Conservation (phyloP, 2,113 vertebrate species). For the Phycodurus eques region DNA sequence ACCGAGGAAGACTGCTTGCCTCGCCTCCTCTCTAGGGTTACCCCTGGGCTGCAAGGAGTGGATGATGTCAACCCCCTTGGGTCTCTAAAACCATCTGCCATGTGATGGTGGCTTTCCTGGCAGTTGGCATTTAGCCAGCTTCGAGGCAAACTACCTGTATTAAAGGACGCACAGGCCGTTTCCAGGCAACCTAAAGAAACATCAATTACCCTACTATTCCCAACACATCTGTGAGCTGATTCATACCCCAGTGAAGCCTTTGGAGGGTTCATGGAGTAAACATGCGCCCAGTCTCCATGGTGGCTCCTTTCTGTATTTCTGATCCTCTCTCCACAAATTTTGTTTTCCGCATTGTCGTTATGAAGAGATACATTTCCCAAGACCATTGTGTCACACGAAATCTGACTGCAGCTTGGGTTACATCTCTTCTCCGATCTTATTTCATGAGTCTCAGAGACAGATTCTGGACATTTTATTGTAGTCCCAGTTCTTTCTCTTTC, state of each 20-base stretch:
- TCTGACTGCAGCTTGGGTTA: slow-evolving; percentile 68
- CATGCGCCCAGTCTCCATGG: slow-evolving; percentile 39
- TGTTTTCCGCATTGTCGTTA: slow-evolving; percentile 47
- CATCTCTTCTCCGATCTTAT: slow-evolving; percentile 39
- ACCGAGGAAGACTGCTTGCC: slow-evolving; percentile 77
- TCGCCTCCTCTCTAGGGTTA: slow-evolving; percentile 78
- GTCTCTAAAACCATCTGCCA: slow-evolving; percentile 46
- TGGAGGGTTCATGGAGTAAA: slow-evolving; percentile 40
- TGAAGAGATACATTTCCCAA: slow-evolving; percentile 20
- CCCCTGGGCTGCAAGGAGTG: slow-evolving; percentile 64
- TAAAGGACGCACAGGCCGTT: slow-evolving; percentile 42
- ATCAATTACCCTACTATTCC: slow-evolving; percentile 26
- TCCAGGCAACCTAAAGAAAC: slow-evolving; percentile 66
- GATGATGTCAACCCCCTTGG: slow-evolving; percentile 57
- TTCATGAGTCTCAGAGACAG: slow-evolving; percentile 41
- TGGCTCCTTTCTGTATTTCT: slow-evolving; percentile 31
- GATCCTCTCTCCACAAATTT: slow-evolving; percentile 24
- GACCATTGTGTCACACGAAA: slow-evolving; percentile 44
- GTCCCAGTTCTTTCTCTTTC: slow-evolving; percentile 63
- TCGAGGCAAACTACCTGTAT: slow-evolving; percentile 76
- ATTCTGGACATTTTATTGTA: slow-evolving; percentile 29
- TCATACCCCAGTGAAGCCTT: slow-evolving; percentile 48
- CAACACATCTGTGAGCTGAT: slow-evolving; percentile 66
- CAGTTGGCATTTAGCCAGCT: slow-evolving; percentile 66
- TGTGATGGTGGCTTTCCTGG: slow-evolving; percentile 60